Conservation (phyloP, 1,140 invertebrate species). For the Phthorimaea operculella region DNA sequence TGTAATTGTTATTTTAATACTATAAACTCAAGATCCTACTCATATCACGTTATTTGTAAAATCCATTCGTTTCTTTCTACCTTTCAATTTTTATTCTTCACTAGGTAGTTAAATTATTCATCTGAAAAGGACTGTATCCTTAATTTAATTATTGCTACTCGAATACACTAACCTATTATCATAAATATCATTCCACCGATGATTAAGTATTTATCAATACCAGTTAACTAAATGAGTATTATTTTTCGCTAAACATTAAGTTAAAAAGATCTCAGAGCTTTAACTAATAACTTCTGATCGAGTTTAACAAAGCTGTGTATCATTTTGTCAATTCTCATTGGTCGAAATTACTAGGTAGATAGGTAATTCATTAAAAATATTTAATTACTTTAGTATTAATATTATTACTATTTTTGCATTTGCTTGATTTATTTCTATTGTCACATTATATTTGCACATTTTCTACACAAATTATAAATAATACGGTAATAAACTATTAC, state of each 20-base stretch:
- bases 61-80: no score
- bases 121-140: no score
- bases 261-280: slow-evolving; percentile 29
- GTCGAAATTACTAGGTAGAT: slow-evolving; percentile 14
- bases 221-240: slow-evolving; percentile 47
- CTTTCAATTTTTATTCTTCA: no score
- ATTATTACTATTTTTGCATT: slow-evolving; percentile 24
- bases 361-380: slow-evolving; percentile 20
- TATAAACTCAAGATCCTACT: no score
- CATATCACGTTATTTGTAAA: no score
- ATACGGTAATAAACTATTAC: slow-evolving; percentile 42
- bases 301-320: not conserved
- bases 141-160: slow-evolving; percentile 38
- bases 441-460: slow-evolving; percentile 59
- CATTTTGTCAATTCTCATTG: slow-evolving; percentile 6
- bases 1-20: no score
- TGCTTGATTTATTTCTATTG: slow-evolving; percentile 25
- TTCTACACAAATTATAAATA: slow-evolving; percentile 59
- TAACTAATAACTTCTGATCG: slow-evolving; percentile 20
- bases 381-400: slow-evolving; percentile 33
- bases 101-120: no score
- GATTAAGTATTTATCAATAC: slow-evolving; percentile 41
- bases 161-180: slow-evolving; percentile 31
- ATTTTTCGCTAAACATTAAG: slow-evolving; percentile 25
- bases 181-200: slow-evolving; percentile 58